Conservation (phyloP, 2,888 invertebrate species). For the Hydraecia micacea region DNA sequence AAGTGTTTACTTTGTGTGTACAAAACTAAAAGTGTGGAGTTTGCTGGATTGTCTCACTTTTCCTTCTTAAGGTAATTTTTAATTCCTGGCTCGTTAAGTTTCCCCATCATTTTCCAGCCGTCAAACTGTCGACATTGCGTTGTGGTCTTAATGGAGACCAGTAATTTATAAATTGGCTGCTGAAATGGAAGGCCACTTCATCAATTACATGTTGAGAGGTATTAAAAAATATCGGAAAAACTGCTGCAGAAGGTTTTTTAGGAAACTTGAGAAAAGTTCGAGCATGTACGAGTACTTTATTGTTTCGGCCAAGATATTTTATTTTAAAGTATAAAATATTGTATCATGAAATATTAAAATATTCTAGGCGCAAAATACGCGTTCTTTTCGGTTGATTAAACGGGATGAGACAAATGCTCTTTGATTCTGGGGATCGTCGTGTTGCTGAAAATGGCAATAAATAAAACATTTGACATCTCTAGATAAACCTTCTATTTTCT, state of each 20-base stretch:
- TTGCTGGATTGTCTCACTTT: constrained; percentile 64
- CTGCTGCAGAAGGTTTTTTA: background rate
- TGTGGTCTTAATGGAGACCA: constrained; percentile 48
- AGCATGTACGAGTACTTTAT: background rate
- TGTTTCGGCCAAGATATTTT: background rate
- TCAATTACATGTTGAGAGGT: too few relatives aligned
- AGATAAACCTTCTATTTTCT: background rate
- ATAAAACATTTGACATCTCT: constrained; percentile 2
- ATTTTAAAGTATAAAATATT: background rate
- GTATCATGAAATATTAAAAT: background rate
- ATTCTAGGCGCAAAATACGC: background rate
- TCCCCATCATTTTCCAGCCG: constrained; percentile 25
- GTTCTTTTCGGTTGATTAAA: constrained; percentile 1
- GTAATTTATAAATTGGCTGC: constrained; percentile 50
- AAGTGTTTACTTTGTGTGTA: constrained; percentile 56
- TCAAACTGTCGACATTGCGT: constrained; percentile 53
- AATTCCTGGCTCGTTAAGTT: constrained; percentile 53
- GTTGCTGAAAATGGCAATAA: constrained; percentile 6
- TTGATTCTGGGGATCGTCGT: background rate
- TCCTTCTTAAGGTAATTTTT: constrained; percentile 65
- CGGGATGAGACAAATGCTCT: constrained; percentile 5
- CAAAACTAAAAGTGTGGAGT: constrained; percentile 51
- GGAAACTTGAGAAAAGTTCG: background rate
- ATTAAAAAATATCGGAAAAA: constrained; percentile 12
- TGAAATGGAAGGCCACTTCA: constrained; percentile 10